Evolutionary conservation across 2,888 invertebrate species (phyloP).

Genomic region (Troides oblongomaculatus): DNA sequence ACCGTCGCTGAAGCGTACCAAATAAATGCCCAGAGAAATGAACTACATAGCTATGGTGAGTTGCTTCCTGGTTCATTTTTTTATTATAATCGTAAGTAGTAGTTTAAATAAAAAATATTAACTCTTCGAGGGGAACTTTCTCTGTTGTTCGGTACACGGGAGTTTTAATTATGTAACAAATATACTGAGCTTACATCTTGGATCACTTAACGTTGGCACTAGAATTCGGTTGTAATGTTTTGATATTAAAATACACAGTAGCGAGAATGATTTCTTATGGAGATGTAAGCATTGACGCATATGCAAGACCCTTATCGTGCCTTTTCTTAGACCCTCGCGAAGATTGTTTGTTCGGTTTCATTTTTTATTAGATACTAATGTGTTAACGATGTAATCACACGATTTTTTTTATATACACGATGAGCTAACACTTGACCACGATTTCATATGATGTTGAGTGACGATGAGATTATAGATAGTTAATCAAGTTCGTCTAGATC

Average conservation of each 20-base stretch:
- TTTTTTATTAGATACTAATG: neutral
- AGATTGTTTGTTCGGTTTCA: conserved; percentile 1
- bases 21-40: conserved; percentile 54
- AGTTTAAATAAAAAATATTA: conserved; percentile 31
- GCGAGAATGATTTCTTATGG: neutral
- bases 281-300: neutral
- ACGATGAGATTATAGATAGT: no score
- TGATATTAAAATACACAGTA: neutral
- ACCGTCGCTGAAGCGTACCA: conserved; percentile 58
- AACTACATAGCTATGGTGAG: conserved; percentile 38
- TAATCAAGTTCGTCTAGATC: no score
- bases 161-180: neutral
- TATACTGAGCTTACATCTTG: neutral
- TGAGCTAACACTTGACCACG: no score
- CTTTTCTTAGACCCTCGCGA: no score
- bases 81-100: conserved; percentile 46
- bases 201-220: neutral
- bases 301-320: no score
- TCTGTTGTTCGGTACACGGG: neutral
- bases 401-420: no score
- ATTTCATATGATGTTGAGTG: no score
- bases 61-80: conserved; percentile 59
- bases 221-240: neutral
- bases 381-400: neutral
- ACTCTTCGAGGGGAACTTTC: conserved; percentile 27